A percentile compares a stretch with the other conserved stretches of the same genome.
phyloP scores from a whole-genome alignment of 1,140 invertebrate species.

The Luehdorfia chinensis region DNA sequence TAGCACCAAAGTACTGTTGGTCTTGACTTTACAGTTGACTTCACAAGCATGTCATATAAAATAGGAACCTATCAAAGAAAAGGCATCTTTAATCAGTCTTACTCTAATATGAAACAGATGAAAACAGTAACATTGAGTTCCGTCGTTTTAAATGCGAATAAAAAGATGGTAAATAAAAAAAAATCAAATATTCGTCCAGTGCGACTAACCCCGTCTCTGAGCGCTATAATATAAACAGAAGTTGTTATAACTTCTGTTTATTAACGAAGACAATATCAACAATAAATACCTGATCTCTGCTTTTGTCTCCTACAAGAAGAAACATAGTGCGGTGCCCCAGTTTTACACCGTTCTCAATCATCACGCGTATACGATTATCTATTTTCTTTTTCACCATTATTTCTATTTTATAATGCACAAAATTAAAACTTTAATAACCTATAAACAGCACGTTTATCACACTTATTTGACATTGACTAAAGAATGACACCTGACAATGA shows the following conservation, averaged over 20 bases:
- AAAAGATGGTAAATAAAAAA: no score
- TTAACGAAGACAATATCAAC: no score
- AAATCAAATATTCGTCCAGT: no score
- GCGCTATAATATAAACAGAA: no score
- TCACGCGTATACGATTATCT: slow-evolving; percentile 95
- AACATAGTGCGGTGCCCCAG: slow-evolving; percentile 95
- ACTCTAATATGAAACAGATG: no score
- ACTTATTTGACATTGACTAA: slow-evolving; percentile 4
- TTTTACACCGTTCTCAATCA: slow-evolving; percentile 98
- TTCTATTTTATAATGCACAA: slow-evolving; percentile 13
- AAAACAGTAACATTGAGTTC: no score
- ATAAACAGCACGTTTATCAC: slow-evolving; percentile 28
- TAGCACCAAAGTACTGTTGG: slow-evolving; percentile 99
- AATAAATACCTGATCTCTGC: slow-evolving; percentile 90
- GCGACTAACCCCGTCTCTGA: no score
- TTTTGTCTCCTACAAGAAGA: slow-evolving; percentile 97
- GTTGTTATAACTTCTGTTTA: no score
- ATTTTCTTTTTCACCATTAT: slow-evolving; percentile 96
- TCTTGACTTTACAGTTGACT: slow-evolving; percentile 93
- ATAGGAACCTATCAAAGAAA: slow-evolving; percentile 88
- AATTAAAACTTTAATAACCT: slow-evolving; percentile 44
- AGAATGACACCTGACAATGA: background rate
- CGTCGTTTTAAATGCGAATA: no score
- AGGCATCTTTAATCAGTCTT: background rate
- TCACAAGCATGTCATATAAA: slow-evolving; percentile 97